A percentile compares a stretch with the other conserved stretches of the same genome.
Conservation (phyloP, 2,888 invertebrate genomes). For the Cataglyphis cursor region DNA sequence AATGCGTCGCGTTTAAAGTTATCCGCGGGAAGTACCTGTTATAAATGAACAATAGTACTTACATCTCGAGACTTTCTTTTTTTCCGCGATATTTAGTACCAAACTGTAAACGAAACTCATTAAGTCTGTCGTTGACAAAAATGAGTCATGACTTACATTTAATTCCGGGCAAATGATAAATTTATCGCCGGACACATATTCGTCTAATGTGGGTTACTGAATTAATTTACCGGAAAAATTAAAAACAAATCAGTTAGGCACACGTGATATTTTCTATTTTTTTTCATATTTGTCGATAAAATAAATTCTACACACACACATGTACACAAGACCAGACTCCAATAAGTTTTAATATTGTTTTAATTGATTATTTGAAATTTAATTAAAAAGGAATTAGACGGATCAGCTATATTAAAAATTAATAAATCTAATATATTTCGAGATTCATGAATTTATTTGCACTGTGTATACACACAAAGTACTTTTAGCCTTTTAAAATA, state of each 20-base stretch:
- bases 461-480: too few relatives aligned
- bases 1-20: neutral
- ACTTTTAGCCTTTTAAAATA: too few relatives aligned
- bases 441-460: too few relatives aligned
- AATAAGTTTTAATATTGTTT: neutral
- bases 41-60: neutral
- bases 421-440: too few relatives aligned
- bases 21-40: neutral
- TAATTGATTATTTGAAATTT: neutral
- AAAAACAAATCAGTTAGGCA: neutral
- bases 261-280: neutral
- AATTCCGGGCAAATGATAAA: conserved; percentile 8
- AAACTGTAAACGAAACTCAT: neutral
- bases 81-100: neutral
- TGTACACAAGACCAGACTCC: neutral
- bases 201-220: neutral
- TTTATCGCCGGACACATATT: neutral
- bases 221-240: conserved; percentile 3
- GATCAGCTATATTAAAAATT: too few relatives aligned
- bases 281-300: neutral
- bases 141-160: conserved; percentile 8
- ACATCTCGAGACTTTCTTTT: neutral
- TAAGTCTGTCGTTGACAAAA: neutral
- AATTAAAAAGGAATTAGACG: neutral
- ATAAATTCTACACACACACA: neutral